These are phyloP conservation scores for Phymanthus crucifer DNA, from an alignment of 92 coral and sea anemone genomes.

Conservation along the genomic window DNA sequence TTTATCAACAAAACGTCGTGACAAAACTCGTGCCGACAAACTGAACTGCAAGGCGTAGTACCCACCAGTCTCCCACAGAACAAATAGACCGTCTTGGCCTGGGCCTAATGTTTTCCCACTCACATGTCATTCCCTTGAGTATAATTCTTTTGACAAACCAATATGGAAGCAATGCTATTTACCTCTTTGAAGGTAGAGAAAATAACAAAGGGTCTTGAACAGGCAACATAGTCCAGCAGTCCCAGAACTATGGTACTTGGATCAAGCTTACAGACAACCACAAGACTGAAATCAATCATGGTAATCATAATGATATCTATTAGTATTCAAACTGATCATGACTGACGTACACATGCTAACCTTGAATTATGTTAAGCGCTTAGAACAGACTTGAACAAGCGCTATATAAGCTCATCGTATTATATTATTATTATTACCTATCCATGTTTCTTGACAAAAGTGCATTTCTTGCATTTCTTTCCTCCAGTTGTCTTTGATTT, in stretches of 20 bases:
- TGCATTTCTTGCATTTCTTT: slow-evolving; percentile 49
- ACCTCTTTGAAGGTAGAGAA: slow-evolving; percentile 91
- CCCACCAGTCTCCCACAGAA: background rate
- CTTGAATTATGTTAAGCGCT: no score
- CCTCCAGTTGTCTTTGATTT: slow-evolving; percentile 62
- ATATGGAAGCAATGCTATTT: background rate
- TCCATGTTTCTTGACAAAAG: slow-evolving; percentile 63
- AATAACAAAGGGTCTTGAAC: slow-evolving; percentile 93
- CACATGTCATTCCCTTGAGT: no score
- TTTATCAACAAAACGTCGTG: no score
- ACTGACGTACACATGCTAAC: no score
- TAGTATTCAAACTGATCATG: no score
- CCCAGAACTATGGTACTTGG: slow-evolving; percentile 70
- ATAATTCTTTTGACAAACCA: background rate
- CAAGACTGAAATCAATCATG: slow-evolving; percentile 51
- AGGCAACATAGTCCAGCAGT: slow-evolving; percentile 81
- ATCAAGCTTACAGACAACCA: slow-evolving; percentile 82
- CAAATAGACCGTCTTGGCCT: no score
- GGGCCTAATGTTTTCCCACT: no score
- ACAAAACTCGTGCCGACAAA: no score
- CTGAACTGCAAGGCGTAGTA: no score
- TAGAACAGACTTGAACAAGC: background rate
- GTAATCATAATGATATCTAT: no score
- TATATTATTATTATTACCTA: slow-evolving; percentile 39
- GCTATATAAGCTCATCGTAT: background rate